Evolutionary conservation across 2,797 vertebrate genomes (phyloP).

Genomic region (Dendrocincla fuliginosa): DNA sequence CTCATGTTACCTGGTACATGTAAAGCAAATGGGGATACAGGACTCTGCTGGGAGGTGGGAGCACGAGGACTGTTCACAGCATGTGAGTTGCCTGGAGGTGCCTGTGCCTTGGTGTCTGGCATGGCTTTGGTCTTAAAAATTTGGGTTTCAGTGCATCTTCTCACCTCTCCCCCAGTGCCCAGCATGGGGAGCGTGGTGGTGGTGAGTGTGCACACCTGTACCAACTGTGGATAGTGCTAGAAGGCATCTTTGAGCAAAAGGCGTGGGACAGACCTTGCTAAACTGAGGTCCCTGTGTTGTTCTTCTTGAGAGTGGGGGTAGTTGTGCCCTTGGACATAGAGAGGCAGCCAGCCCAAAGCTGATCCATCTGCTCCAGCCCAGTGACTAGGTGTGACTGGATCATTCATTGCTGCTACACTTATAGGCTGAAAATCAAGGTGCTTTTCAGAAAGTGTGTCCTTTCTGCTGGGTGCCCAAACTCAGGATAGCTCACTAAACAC

Average conservation of each 20-base stretch:
- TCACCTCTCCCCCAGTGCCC: accelerated
- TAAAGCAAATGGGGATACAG: accelerated
- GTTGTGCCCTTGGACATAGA: background rate
- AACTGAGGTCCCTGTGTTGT: background rate
- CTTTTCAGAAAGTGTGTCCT: background rate
- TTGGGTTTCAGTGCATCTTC: background rate
- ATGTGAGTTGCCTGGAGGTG: accelerated
- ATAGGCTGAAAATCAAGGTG: background rate
- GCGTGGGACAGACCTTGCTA: background rate
- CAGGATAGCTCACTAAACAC: background rate
- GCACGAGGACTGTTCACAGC: background rate
- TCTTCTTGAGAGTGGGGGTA: background rate
- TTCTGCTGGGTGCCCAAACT: background rate
- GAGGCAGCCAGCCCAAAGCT: background rate
- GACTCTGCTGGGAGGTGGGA: background rate
- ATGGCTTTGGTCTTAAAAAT: background rate
- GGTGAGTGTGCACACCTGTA: background rate
- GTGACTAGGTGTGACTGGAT: background rate
- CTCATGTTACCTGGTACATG: accelerated
- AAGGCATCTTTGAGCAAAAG: background rate
- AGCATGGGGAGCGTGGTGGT: accelerated
- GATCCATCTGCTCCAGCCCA: background rate
- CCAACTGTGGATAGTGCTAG: background rate
- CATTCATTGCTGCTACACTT: background rate
- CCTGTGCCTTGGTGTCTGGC: background rate